Percentiles rank a stretch among this genome's conserved stretches.
Evolutionary conservation across 2,113 vertebrate species (phyloP).

Genomic region (Gopherus evgoodei): DNA sequence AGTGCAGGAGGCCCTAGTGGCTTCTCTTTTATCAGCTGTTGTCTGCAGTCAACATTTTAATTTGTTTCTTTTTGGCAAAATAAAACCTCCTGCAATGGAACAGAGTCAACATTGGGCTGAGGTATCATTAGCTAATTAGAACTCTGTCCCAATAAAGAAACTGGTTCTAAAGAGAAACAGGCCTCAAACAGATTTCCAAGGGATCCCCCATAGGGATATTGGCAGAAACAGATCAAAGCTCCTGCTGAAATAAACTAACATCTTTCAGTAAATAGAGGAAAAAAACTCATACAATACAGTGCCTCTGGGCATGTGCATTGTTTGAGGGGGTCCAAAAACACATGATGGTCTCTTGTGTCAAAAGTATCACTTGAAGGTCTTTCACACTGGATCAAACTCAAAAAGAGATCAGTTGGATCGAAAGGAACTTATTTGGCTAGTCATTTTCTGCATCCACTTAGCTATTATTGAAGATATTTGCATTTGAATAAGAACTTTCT

Average conservation of each 20-base stretch:
- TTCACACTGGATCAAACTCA: neutral
- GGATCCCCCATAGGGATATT: neutral
- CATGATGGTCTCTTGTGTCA: neutral
- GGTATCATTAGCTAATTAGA: neutral
- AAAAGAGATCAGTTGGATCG: neutral
- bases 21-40: neutral
- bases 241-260: neutral
- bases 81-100: neutral
- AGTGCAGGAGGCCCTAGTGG: neutral
- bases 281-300: neutral
- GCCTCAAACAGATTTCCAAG: neutral
- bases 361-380: neutral
- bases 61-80: neutral
- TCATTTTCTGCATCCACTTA: neutral
- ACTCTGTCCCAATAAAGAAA: neutral
- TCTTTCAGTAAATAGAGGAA: neutral
- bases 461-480: slow-evolving; percentile 22
- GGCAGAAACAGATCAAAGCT: neutral
- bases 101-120: neutral
- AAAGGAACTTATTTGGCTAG: neutral
- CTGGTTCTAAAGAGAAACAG: neutral
- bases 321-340: neutral
- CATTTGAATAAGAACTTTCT: slow-evolving; percentile 50
- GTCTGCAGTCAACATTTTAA: neutral
- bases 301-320: neutral